Conservation (phyloP, 2,113 vertebrate genomes). For the Heptranchias perlo region DNA sequence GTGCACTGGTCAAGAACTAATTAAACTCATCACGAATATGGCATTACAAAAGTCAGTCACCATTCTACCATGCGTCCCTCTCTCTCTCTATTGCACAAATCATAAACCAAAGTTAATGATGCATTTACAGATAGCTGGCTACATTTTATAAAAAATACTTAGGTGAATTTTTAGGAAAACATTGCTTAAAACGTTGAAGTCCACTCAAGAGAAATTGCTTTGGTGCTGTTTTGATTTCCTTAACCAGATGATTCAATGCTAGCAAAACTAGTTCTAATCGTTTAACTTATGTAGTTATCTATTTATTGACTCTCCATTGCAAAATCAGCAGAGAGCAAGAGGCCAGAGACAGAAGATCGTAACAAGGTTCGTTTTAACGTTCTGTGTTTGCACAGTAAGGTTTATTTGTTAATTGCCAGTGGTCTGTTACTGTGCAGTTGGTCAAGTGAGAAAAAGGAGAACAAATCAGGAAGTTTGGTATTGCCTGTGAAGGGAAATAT, state of each 20-base stretch:
- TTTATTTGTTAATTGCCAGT: background rate
- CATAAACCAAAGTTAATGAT: background rate
- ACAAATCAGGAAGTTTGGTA: background rate
- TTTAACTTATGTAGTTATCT: background rate
- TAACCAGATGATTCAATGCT: background rate
- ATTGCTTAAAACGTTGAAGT: background rate
- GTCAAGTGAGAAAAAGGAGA: background rate
- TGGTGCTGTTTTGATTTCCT: background rate
- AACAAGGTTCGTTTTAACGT: too few species aligned
- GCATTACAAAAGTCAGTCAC: background rate
- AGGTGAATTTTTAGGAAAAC: background rate
- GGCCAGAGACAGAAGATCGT: too few species aligned
- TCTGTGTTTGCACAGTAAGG: too few species aligned
- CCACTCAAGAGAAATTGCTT: background rate
- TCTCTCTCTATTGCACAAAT: background rate
- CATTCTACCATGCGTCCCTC: background rate
- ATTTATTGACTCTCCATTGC: background rate
- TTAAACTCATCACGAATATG: background rate
- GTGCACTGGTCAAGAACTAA: background rate
- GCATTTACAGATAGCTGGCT: background rate
- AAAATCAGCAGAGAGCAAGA: background rate
- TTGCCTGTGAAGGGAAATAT: background rate
- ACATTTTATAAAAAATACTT: background rate
- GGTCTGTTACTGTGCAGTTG: background rate
- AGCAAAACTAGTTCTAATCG: background rate